Evolutionary conservation across 2,797 vertebrate species (phyloP).

Genomic region (Erethizon dorsatum): DNA sequence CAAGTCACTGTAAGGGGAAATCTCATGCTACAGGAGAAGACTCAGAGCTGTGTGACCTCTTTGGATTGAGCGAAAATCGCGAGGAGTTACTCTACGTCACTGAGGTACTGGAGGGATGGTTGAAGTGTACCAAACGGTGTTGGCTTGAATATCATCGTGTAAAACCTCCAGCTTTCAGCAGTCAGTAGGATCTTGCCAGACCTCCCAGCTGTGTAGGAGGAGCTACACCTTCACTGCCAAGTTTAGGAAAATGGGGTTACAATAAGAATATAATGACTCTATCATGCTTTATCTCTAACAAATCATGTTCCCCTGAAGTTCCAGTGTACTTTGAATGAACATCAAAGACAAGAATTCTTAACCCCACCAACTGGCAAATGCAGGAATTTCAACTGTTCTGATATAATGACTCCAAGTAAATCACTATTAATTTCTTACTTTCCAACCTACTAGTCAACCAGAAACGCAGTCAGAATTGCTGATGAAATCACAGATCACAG

Average conservation of each 20-base stretch:
- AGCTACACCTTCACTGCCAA: neutral
- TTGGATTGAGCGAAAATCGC: neutral
- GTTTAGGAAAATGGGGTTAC: slow-evolving; percentile 14
- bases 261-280: neutral
- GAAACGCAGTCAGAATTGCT: slow-evolving; percentile 71
- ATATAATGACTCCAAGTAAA: slow-evolving; percentile 34
- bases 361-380: slow-evolving; percentile 83
- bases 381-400: slow-evolving; percentile 75
- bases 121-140: neutral
- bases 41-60: neutral
- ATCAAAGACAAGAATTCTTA: slow-evolving; percentile 73
- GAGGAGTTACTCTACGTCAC: neutral
- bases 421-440: slow-evolving; percentile 73
- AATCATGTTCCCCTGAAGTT: slow-evolving; percentile 20
- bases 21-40: neutral
- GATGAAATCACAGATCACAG: slow-evolving; percentile 59
- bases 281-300: slow-evolving; percentile 17
- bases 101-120: neutral
- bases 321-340: slow-evolving; percentile 54
- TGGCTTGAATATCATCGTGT: neutral
- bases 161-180: neutral
- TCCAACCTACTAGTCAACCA: slow-evolving; percentile 70
- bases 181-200: neutral
- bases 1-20: neutral
- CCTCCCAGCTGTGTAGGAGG: neutral